Evolutionary conservation across 2,888 invertebrate genomes (phyloP), one percentile per base, ranked within the genome.

Genomic region (Achlya flavicornis): DNA sequence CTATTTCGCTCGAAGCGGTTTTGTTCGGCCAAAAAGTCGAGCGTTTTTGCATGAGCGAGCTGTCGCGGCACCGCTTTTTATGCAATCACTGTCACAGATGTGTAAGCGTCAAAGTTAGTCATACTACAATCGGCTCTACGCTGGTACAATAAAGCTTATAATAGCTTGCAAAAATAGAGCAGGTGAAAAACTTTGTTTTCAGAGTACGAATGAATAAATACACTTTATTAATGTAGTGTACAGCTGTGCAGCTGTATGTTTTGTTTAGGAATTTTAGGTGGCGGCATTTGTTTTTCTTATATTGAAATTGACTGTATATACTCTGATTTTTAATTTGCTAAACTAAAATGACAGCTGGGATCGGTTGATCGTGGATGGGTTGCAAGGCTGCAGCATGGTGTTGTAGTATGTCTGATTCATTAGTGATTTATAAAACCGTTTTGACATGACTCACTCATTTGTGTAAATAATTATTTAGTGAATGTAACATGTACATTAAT

Each of bases 21-120:
- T 79, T 76, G 72, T 79, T 73, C 68, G 33, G 65, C 19, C 70
- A 80, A 82, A 85, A 83, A 80, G 76, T 75, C 67, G 74, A 73
- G 69, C 67, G 67, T 65, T 73, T 77, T 76, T 73, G 76, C 77
- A 76, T 79, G 78, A 77, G 74, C 70, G 72, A 75, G 71, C 74
- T 53, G 53, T 53, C 16, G 53, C 53, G 19, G 73, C 67, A 76
- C 70, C 72, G 67, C 75, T 69, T 77, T 81, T 81, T 79, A 72
- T 77, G 80, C 72, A 77, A 76, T 75, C 76, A 73, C 74, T 68
- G 65, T 66, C 68, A 65, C 61, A 76, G 70, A 80, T 73, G 71
- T 53, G 19, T 53, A 53, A n/a, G 16, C 19, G 53, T 53, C 53
- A 16, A 53, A 7, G 53, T 53, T 10, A 1, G 53, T 53, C 53